Conservation (phyloP, 1,140 invertebrate species). For the Euura saliciscinereae region DNA sequence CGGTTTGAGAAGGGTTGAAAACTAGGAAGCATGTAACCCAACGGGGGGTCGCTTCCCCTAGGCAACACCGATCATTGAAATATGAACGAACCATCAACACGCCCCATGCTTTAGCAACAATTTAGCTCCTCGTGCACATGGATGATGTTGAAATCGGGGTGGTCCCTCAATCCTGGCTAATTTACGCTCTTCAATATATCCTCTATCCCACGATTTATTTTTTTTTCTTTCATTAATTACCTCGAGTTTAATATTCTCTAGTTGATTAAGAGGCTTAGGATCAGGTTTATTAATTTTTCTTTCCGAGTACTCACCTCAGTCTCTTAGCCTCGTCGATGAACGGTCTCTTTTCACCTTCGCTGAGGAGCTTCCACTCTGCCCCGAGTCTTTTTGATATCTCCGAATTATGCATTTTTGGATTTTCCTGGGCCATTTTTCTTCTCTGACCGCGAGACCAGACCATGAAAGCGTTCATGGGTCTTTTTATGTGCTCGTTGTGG, state of each 20-base stretch:
- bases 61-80: not conserved
- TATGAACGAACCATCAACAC: not conserved
- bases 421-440: slow-evolving; percentile 96
- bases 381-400: slow-evolving; percentile 92
- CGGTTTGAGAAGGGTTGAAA: no score
- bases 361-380: slow-evolving; percentile 88
- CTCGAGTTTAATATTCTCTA: no score
- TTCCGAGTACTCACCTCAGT: slow-evolving; percentile 71
- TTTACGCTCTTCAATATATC: no score
- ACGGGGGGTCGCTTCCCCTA: not conserved
- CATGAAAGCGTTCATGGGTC: slow-evolving; percentile 95
- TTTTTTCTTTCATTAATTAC: no score
- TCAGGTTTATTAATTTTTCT: no score
- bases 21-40: no score
- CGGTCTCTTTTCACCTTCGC: slow-evolving; percentile 87
- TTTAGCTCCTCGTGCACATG: not conserved
- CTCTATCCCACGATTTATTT: no score
- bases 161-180: no score
- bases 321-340: slow-evolving; percentile 97
- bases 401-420: slow-evolving; percentile 98
- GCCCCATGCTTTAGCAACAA: slow-evolving; percentile 1
- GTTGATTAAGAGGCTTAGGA: no score
- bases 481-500: slow-evolving; percentile 80
- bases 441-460: slow-evolving; percentile 90
- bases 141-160: not conserved